Percentiles rank a stretch among this genome's conserved stretches.
phyloP scores from a whole-genome alignment of 2,113 vertebrate genomes.

The Colaptes auratus region DNA sequence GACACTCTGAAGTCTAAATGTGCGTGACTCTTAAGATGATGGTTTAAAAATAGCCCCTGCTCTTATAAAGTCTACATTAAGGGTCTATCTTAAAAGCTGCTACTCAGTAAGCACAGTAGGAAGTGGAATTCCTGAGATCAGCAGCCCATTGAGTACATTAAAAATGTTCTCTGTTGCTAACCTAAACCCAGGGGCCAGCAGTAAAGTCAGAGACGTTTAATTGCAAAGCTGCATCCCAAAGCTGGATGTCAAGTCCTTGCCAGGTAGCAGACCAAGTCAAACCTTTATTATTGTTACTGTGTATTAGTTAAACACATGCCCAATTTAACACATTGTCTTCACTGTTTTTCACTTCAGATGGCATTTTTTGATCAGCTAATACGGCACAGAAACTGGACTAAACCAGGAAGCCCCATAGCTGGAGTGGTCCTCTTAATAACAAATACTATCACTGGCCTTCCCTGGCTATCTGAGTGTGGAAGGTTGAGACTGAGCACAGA shows the following conservation, averaged over 20 bases:
- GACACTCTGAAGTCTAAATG: background rate
- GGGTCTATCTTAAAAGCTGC: background rate
- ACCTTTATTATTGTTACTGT: background rate
- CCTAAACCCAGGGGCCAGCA: background rate
- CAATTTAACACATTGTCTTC: background rate
- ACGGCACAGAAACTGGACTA: background rate
- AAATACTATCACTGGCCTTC: background rate
- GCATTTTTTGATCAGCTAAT: background rate
- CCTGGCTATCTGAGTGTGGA: background rate
- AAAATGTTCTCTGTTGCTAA: background rate
- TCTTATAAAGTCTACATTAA: background rate
- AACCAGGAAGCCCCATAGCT: background rate
- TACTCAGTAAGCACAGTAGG: background rate
- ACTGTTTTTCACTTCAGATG: background rate
- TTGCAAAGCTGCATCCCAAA: background rate
- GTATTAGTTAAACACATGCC: background rate
- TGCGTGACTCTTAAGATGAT: background rate
- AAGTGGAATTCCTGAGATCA: background rate
- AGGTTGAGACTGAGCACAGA: background rate
- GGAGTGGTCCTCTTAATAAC: background rate
- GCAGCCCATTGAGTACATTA: background rate
- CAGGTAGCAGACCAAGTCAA: background rate
- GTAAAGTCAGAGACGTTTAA: background rate
- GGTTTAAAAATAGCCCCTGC: background rate
- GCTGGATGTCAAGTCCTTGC: background rate